Evolutionary conservation across 2,888 invertebrate species (phyloP), one percentile per base, ranked within the genome.

Genomic region (Conops quadrifasciatus): DNA sequence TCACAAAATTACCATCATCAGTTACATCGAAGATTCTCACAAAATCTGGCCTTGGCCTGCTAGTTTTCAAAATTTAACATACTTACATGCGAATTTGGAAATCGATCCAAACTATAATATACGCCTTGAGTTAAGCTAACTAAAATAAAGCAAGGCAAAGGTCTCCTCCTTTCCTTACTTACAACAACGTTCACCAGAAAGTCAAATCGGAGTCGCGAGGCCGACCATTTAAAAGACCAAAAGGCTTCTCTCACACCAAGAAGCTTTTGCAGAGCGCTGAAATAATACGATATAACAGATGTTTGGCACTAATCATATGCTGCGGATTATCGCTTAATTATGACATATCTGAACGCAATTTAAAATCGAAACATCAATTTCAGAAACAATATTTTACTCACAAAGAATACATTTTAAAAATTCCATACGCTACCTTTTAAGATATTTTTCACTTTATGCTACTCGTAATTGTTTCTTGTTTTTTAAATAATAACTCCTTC

Each of bases 271-370:
- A 16, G 16, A 43, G 26, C 53, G 60, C 51, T 64, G 72, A 68
- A 72, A 73, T 76, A 73, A 75, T 75, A 36, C 36, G 73, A 78
- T 76, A 76, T 80, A 78, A 78, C 76, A 77, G 83, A 83, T 84
- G 77, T 85, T 84, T 85, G 85, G 84, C 82, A 84, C 83, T 83
- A 76, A 82, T 79, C 78, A 84, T 85, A 84, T 80, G 82, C 84
- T 84, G 79, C 85, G 84, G 79, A 83, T 80, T 82, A 84, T 84
- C 84, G 85, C 85, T 80, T 73, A 77, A 76, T 53, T 26, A 28
- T 58, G 45, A 16, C 9, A 36, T 7, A 36, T 36, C 36, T 36
- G 4, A 36, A 36, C 9, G 36, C 36, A 7, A 36, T 36, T 36
- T 36, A 36, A 4, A 7, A 36, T 36, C 9, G 9, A 36, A 7